These are phyloP conservation scores for Rhagonycha fulva DNA, from an alignment of 2,888 invertebrate genomes.

Conservation along the genomic window DNA sequence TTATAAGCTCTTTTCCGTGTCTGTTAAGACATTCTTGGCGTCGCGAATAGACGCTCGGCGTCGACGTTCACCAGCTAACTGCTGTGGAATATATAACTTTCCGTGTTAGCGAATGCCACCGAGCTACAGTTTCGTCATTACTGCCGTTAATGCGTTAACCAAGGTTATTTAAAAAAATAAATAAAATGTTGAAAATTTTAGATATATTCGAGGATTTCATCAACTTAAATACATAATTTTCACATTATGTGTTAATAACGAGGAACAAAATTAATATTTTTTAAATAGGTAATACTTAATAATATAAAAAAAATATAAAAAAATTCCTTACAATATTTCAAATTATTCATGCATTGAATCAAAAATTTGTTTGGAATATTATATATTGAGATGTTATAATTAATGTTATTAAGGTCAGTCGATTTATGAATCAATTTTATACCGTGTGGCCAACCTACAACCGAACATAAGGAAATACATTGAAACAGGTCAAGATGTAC, in stretches of 20 bases:
- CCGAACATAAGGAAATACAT: too few species aligned
- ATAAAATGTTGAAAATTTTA: not conserved
- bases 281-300: not conserved
- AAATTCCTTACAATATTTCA: not conserved
- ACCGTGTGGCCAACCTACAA: too few species aligned
- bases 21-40: slow-evolving; percentile 35
- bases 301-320: not conserved
- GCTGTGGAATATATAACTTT: slow-evolving; percentile 27
- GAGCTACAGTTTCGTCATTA: slow-evolving; percentile 30
- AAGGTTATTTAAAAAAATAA: slow-evolving; percentile 11
- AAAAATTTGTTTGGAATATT: too few species aligned
- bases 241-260: not conserved
- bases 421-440: too few species aligned
- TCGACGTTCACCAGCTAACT: slow-evolving; percentile 37
- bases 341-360: too few species aligned
- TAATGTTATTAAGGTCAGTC: too few species aligned
- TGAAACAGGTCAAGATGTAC: too few species aligned
- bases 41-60: slow-evolving; percentile 46
- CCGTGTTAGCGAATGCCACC: slow-evolving; percentile 32
- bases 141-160: slow-evolving; percentile 20
- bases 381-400: too few species aligned
- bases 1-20: slow-evolving; percentile 30
- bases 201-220: not conserved
- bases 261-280: not conserved
- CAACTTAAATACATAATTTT: not conserved